Evolutionary conservation across 2,113 vertebrate genomes (phyloP).

Genomic region (Danio rerio): GRCz12tu NC_133187.1:5442001-5442500

Average conservation of each 20-base stretch:
- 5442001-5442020: no score
- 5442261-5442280: slow-evolving; percentile 8
- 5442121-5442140: neutral
- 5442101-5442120: neutral
- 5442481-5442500: neutral
- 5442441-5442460: neutral
- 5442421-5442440: slow-evolving; percentile 41
- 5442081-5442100: neutral
- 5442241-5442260: slow-evolving; percentile 20
- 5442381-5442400: slow-evolving; percentile 61
- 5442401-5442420: slow-evolving; percentile 69
- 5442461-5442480: neutral
- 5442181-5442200: neutral
- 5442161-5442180: slow-evolving; percentile 2
- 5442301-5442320: neutral
- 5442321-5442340: neutral
- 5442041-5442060: neutral
- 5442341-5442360: slow-evolving; percentile 15
- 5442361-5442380: slow-evolving; percentile 66
- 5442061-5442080: neutral
- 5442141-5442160: neutral
- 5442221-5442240: slow-evolving; percentile 5
- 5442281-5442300: neutral
- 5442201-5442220: slow-evolving; percentile 46
- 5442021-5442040: neutral